Evolutionary conservation across 2,888 invertebrate species (phyloP), one percentile per base, ranked within the genome.

Genomic region (Rhagonycha lutea): DNA sequence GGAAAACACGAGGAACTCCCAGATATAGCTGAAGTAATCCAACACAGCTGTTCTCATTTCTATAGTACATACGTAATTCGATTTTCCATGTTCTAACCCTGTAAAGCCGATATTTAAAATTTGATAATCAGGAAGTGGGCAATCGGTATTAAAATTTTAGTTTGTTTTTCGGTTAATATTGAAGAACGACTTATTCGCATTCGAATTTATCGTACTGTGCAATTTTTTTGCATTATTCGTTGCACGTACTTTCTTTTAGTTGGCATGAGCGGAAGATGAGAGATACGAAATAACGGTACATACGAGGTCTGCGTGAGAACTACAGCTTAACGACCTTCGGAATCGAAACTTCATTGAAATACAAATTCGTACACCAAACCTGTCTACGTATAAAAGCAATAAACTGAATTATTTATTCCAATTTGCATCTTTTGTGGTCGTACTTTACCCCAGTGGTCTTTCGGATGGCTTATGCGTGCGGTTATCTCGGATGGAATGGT

Each of bases 251-350:
- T 29, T 29, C 29, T 68, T 61, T 68, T 61, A 26, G 11, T 68
- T 29, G 29, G 65, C 26, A 14, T 61, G 68, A 29, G 29, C 60
- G 68, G 28, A 72, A 72, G 72, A 72, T 68, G 67, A 61, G 47
- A 47, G 68, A 72, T 72, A 72, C 61, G 29, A 23, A 71, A 14
- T 72, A 72, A 72, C 72, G 72, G 72, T 68, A 68, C 24, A 61
- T 61, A 26, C 72, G 28, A 28, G 67, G 70, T 29, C 72, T 68
- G 72, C 68, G 72, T 72, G 72, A 72, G 72, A 72, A 72, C 72
- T 23, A 14, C 65, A 61, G 28, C 71, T 72, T 72, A 72, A 72
- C 71, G 71, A 65, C 71, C 71, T 72, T 72, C 71, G 60, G 63
- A 65, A 65, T 72, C 65, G 63, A 65, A 67, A n/a, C 63, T 72